Evolutionary conservation across 2,113 vertebrate genomes (phyloP), one percentile per base, ranked within the genome.

Genomic region (Petrocephalus microphthalmus): DNA sequence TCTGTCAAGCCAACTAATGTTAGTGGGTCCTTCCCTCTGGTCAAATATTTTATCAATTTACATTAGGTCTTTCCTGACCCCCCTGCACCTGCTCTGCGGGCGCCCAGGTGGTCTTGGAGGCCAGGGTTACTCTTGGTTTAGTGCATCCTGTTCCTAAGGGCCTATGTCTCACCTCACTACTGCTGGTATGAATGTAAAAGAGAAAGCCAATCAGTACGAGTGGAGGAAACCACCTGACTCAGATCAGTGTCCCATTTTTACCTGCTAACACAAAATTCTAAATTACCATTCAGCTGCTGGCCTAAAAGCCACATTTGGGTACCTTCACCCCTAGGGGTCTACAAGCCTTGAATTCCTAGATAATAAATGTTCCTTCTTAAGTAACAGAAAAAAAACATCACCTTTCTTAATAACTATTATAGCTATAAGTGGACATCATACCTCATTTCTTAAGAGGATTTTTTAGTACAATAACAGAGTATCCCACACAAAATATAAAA

Each of bases 181-280:
- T 89, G 84, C 52, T 56, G 87, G 45, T 87, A 87, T n/a, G 91
- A 94, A 94, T 91, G 91, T 91, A 91, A 22, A 90, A 20, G 33
- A 74, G 54, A 91, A 47, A 87, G 60, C 64, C 60, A 52, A 82
- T 54, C 56, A 52, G 57, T 85, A 33, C 17, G 49, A 25, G 22
- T 51, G 57, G 84, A 67, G 45, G 25, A 11, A 85, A 52, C 13
- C 5, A 19, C 11, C 47, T 81, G 78, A 54, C 17, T 88, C 87
- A 52, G 22, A 54, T 67, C 82, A 60, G 88, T 29, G 25, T 71
- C 29, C 83, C 47, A n/a, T 67, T 67, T 20, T 67, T 51, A 13
- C 10, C 7, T 71, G 56, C 15, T 85, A 84, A 49, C 47, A 60
- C 37, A 88, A n/a, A n/a, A n/a, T n/a, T 15, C 22, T 51, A 56